Percentiles rank a stretch among this genome's conserved stretches.
These are phyloP conservation scores for Bellardia bayeri DNA, from an alignment of 2,888 invertebrate genomes.

Conservation along the genomic window DNA sequence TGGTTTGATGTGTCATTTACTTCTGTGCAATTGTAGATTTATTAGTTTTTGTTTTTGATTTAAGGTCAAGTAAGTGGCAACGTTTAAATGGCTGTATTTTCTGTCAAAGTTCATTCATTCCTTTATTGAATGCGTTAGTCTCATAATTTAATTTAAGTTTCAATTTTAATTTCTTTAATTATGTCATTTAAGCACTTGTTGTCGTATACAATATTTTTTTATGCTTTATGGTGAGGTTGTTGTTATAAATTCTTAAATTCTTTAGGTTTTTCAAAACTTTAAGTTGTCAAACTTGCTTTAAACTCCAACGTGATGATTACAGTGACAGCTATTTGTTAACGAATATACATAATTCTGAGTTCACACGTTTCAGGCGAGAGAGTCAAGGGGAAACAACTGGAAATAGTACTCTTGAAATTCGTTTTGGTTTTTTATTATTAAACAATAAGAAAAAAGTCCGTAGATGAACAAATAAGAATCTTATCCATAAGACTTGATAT, in stretches of 20 bases:
- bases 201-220: constrained; percentile 10
- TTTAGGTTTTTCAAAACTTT: constrained; percentile 16
- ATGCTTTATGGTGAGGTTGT: background rate
- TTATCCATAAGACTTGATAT: too few species aligned
- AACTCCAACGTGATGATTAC: background rate
- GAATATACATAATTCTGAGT: background rate
- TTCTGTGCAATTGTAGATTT: constrained; percentile 50
- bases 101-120: constrained; percentile 34
- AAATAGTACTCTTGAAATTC: too few species aligned
- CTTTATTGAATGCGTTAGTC: background rate
- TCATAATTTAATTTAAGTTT: constrained; percentile 9
- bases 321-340: background rate
- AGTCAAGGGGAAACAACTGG: too few species aligned
- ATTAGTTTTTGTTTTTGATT: constrained; percentile 39
- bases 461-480: too few species aligned
- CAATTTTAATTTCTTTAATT: constrained; percentile 38
- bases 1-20: constrained; percentile 36
- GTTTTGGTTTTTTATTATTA: too few species aligned
- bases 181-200: constrained; percentile 55
- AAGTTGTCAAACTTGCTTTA: constrained; percentile 29
- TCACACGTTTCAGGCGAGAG: too few species aligned
- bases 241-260: constrained; percentile 16
- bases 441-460: too few species aligned
- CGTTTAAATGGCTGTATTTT: background rate
- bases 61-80: constrained; percentile 60